Conservation (phyloP, 2,113 vertebrate genomes). For the Chunga burmeisteri region DNA sequence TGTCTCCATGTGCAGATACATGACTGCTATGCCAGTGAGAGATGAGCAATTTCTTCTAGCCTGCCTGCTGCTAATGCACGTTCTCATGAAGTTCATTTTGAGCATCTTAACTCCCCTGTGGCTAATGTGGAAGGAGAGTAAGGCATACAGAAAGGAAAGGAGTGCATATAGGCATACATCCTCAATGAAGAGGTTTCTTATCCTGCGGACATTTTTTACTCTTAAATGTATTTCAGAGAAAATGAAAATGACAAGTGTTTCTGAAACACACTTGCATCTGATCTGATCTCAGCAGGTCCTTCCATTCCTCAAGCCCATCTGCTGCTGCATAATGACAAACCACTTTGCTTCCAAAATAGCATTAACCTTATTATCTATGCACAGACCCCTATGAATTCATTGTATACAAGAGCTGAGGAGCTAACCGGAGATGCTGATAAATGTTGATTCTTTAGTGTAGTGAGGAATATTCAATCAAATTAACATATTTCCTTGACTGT, state of each 20-base stretch:
- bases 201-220: not conserved
- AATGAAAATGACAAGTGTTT: not conserved
- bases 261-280: not conserved
- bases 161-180: not conserved
- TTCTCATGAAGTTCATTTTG: not conserved
- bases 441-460: not conserved
- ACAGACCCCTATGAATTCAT: not conserved
- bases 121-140: not conserved
- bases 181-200: not conserved
- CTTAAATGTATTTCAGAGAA: not conserved
- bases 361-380: not conserved
- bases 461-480: not conserved
- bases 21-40: not conserved
- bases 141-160: not conserved
- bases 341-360: not conserved
- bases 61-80: not conserved
- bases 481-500: not conserved
- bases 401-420: not conserved
- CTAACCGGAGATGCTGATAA: not conserved
- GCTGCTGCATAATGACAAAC: not conserved
- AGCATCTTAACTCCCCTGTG: not conserved
- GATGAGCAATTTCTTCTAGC: not conserved
- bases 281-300: not conserved
- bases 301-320: not conserved
- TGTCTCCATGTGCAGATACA: not conserved